Conservation (phyloP, 1,140 invertebrate species). For the Lepidostoma basale region DNA sequence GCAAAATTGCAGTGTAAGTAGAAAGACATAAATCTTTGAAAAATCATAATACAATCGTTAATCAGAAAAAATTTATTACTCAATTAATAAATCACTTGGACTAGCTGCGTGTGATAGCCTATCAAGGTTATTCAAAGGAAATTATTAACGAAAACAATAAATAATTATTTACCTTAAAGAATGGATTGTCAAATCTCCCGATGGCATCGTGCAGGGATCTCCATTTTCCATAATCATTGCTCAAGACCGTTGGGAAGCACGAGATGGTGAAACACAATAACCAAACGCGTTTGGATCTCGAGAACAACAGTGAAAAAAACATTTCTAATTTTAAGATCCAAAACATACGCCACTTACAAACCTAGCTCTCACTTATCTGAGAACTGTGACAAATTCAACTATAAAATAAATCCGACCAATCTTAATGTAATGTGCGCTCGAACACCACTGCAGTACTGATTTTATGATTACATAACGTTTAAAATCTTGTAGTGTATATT, state of each 20-base stretch:
- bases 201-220: constrained; percentile 3
- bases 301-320: not conserved
- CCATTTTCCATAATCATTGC: not conserved
- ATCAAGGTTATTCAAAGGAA: no score
- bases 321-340: not conserved
- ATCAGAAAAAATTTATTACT: no score
- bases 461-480: no score
- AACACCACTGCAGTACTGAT: not conserved
- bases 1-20: no score
- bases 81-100: no score
- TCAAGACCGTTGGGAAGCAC: not conserved
- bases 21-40: no score
- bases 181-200: constrained; percentile 25
- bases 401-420: not conserved
- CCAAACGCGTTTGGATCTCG: not conserved
- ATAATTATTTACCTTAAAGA: constrained; percentile 26
- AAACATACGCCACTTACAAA: not conserved
- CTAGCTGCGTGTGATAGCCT: no score
- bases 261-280: not conserved
- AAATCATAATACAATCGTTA: no score
- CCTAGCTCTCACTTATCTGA: not conserved
- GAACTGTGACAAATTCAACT: not conserved
- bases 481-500: no score
- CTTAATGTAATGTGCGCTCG: no score
- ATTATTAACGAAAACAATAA: no score